Evolutionary conservation across 2,113 vertebrate genomes (phyloP).

Genomic region (Phyllostomus discolor): DNA sequence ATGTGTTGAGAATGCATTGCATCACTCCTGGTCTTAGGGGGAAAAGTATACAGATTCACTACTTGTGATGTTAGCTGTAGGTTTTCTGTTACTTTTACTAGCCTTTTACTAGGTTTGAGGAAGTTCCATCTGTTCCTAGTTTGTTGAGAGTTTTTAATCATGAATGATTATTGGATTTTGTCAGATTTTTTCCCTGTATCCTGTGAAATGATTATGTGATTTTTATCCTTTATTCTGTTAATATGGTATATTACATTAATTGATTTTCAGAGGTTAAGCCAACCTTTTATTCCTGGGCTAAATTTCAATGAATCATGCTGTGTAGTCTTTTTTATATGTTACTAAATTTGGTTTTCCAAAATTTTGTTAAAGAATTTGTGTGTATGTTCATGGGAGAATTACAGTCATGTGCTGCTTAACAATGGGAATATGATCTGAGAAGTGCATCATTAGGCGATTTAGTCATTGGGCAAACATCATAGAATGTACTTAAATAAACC

Average conservation of each 20-base stretch:
- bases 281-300: not conserved
- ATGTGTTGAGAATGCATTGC: not conserved
- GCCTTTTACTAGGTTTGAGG: not conserved
- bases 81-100: too few relatives aligned
- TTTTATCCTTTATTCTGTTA: not conserved
- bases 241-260: not conserved
- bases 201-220: not conserved
- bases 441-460: not conserved
- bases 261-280: not conserved
- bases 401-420: not conserved
- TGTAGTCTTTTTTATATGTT: not conserved
- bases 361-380: not conserved
- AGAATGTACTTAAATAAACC: not conserved
- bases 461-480: not conserved
- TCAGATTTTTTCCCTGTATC: not conserved
- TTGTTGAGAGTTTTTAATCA: not conserved
- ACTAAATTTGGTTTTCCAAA: not conserved
- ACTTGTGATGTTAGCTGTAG: not conserved
- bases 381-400: not conserved
- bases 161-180: not conserved
- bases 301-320: not conserved
- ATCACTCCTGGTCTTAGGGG: not conserved
- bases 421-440: not conserved
- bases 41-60: not conserved
- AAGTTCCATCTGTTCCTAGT: not conserved